Evolutionary conservation across 53 echinoderm and acorn worm genomes (phyloP), one percentile per base, ranked within the genome.

Genomic region (Glandiceps talaboti): DNA sequence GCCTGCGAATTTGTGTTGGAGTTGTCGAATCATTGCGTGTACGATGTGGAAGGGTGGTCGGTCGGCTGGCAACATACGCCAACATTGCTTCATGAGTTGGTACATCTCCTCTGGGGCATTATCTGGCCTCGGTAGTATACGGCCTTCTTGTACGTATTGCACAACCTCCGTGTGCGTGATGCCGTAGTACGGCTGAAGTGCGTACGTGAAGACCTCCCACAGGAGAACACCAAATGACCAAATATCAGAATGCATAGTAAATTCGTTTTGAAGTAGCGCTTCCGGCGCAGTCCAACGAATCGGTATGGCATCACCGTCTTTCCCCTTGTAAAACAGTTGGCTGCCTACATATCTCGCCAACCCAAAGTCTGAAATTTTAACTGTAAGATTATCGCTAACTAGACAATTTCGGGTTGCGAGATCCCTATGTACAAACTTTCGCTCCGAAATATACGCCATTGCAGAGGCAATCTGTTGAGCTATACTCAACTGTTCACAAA

Each of bases 361-460:
- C 25, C 97, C 97, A 97, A 97, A 97, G 87, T 97, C 97, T 27
- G 97, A 91, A 29, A 97, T 97, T 83, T 97, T 97, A 0, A 97
- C 97, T n/a, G 90, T 88, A 75, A 91, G 79, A 75, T 81, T 85
- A 33, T 76, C 83, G 28, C 89, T 91, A 32, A 97, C 92, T 0
- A 97, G 89, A 83, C 97, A 97, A 83, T 97, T 97, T 77, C 97
- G 83, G 0, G 97, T 97, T 45, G 97, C 97, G 33, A 97, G 84
- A 82, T 97, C 97, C 28, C 97, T 78, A 76, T 97, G 97, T 6
- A 97, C 97, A 33, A 93, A 89, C 30, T 85, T 77, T 84, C 82
- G 80, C 76, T 97, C 97, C 0, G 91, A 85, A 30, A 97, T 90
- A 81, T 97, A 97, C n/a, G 86, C 91, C 90, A 97, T 89, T 1